Conservation (phyloP, 2,888 invertebrate genomes). For the Tachina grossa region DNA sequence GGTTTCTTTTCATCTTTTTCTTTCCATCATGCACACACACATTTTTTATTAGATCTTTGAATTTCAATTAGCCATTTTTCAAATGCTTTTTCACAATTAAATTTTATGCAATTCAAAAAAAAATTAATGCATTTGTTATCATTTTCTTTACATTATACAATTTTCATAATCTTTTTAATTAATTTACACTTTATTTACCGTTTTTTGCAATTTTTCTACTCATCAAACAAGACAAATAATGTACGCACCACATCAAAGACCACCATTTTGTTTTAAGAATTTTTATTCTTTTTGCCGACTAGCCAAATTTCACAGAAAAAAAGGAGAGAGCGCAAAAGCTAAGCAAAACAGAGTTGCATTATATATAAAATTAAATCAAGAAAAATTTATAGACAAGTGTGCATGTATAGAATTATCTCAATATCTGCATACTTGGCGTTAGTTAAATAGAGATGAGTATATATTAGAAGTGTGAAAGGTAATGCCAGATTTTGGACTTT, state of each 20-base stretch:
- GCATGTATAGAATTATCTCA: too few species aligned
- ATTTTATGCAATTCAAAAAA: slow-evolving; percentile 54
- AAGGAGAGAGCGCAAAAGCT: slow-evolving; percentile 66
- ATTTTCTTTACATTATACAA: slow-evolving; percentile 73
- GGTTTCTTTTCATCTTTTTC: slow-evolving; percentile 73
- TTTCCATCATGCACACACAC: slow-evolving; percentile 77
- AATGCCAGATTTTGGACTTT: not conserved
- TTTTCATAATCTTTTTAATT: slow-evolving; percentile 76
- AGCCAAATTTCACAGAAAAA: slow-evolving; percentile 60
- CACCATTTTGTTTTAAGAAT: slow-evolving; percentile 83
- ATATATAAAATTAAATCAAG: slow-evolving; percentile 22
- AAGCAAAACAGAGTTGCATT: slow-evolving; percentile 59
- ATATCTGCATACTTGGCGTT: not conserved
- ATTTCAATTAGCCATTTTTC: slow-evolving; percentile 73
- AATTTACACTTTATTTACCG: slow-evolving; percentile 79
- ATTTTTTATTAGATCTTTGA: slow-evolving; percentile 74
- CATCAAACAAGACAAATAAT: slow-evolving; percentile 81
- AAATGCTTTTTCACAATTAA: slow-evolving; percentile 75
- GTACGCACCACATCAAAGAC: slow-evolving; percentile 83
- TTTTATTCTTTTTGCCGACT: slow-evolving; percentile 74
- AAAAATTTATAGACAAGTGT: slow-evolving; percentile 1
- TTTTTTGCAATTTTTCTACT: slow-evolving; percentile 80
- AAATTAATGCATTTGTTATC: slow-evolving; percentile 74
- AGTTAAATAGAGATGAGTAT: slow-evolving; percentile 1
- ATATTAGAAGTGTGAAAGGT: not conserved